Base-by-base conservation (phyloP, 2,888 invertebrate genomes). In the Pristionchus fissidentatus region DNA sequence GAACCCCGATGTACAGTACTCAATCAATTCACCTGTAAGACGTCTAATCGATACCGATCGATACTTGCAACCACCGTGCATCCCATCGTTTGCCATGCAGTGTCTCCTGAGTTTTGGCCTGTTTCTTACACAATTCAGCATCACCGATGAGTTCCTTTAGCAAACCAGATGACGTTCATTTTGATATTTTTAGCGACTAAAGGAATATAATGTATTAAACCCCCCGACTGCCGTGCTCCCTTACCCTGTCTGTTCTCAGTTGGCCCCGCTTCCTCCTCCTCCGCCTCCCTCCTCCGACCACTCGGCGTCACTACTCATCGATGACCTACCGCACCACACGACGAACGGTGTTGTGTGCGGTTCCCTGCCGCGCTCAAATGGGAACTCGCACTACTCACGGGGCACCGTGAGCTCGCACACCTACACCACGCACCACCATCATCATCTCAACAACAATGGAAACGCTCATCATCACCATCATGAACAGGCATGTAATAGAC, bases 21-120 rank as follows among this genome's bases (percentile, higher is more conserved):
- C 88, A 60, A 84, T 90, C 35, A 89, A 90, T 78, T 89, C 90
- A 57, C 90, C 91, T 83, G 88, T 90, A 86, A 86, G 88, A 62
- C 55, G 46, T 35, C 79, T 8, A 83, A 82, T 26, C 22, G n/a
- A 70, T 52, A 35, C 57, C 26, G 26, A 41, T n/a, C n/a, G n/a
- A n/a, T n/a, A n/a, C n/a, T n/a, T n/a, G n/a, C n/a, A n/a, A n/a
- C n/a, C 49, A 26, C 62, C 49, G 10, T 49, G n/a, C n/a, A n/a
- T 41, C 46, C 1, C 75, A 49, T 41, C 19, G 75, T 75, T 75
- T 26, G 32, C 46, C 22, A 32, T 75, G 75, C 75, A 29, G 70
- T 70, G 70, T 29, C 57, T 57, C 57, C 29, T 60, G 10, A 73
- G n/a, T 46, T 38, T 73, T n/a, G n/a, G 73, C 43, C 41, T 73